Evolutionary conservation across 2,888 invertebrate genomes (phyloP).

Genomic region (Meteorus colon): DNA sequence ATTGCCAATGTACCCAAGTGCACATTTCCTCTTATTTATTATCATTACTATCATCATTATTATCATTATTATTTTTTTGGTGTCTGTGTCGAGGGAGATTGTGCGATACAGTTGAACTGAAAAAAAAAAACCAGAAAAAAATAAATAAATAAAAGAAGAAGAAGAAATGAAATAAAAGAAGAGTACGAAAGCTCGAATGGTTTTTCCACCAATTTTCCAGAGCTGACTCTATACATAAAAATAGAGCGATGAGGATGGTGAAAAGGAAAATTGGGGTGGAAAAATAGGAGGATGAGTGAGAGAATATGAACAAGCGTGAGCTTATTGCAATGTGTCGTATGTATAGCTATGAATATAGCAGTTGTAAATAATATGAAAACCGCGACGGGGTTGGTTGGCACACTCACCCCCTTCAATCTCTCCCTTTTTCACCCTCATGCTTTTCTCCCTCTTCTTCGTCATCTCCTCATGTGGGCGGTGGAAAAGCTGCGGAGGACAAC

Average conservation of each 20-base stretch:
- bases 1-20: background rate
- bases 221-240: conserved; percentile 18
- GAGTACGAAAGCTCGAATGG: conserved; percentile 45
- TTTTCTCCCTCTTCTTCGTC: conserved; percentile 2
- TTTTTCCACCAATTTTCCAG: conserved; percentile 59
- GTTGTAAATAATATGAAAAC: conserved; percentile 67
- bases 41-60: background rate
- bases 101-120: background rate
- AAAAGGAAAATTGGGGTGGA: too few relatives aligned
- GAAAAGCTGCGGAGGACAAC: conserved; percentile 41
- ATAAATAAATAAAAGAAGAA: background rate
- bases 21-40: background rate
- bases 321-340: conserved; percentile 57
- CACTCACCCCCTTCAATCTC: background rate
- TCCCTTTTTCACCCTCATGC: conserved; percentile 8
- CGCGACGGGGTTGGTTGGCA: conserved; percentile 36
- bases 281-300: background rate
- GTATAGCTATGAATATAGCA: conserved; percentile 1
- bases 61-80: background rate
- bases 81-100: conserved; percentile 24
- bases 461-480: conserved; percentile 28
- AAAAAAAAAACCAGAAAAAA: background rate
- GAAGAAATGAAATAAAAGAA: background rate
- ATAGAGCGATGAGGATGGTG: background rate
- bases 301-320: conserved; percentile 27